Evolutionary conservation across 2,888 invertebrate genomes (phyloP).

Genomic region (Vannuccia rotundouncinata): DNA sequence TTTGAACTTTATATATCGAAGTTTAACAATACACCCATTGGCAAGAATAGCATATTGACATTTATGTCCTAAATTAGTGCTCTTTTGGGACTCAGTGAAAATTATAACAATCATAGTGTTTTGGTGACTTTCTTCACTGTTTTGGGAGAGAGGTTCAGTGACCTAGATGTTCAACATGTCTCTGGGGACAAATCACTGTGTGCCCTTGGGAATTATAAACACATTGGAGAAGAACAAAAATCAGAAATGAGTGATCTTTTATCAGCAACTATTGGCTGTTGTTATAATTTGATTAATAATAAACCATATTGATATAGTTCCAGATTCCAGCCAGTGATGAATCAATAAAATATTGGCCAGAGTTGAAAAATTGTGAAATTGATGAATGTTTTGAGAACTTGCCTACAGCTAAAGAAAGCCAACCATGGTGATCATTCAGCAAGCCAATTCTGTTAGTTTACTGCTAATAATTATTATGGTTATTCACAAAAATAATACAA

Average conservation of each 20-base stretch:
- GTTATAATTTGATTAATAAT: not conserved
- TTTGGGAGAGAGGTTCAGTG: not conserved
- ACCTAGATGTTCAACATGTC: too few relatives aligned
- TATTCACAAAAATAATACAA: not conserved
- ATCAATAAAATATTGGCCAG: not conserved
- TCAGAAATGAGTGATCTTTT: not conserved
- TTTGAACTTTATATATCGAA: too few relatives aligned
- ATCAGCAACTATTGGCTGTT: not conserved
- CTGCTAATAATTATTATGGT: not conserved
- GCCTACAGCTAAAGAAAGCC: not conserved
- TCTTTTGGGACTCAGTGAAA: too few relatives aligned
- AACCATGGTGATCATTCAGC: not conserved
- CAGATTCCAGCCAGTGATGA: not conserved
- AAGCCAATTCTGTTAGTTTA: not conserved
- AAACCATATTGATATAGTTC: not conserved
- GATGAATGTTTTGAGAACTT: not conserved
- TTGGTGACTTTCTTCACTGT: not conserved
- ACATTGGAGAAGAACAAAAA: not conserved
- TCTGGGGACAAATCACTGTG: too few relatives aligned
- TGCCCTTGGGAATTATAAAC: not conserved
- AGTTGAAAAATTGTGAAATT: not conserved
- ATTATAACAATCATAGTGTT: not conserved
- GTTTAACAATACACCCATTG: too few relatives aligned
- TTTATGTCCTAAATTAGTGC: too few relatives aligned
- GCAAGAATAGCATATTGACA: not conserved